These are phyloP conservation scores for Brachystomella parvula DNA, from an alignment of 1,140 invertebrate genomes.

Conservation along the genomic window DNA sequence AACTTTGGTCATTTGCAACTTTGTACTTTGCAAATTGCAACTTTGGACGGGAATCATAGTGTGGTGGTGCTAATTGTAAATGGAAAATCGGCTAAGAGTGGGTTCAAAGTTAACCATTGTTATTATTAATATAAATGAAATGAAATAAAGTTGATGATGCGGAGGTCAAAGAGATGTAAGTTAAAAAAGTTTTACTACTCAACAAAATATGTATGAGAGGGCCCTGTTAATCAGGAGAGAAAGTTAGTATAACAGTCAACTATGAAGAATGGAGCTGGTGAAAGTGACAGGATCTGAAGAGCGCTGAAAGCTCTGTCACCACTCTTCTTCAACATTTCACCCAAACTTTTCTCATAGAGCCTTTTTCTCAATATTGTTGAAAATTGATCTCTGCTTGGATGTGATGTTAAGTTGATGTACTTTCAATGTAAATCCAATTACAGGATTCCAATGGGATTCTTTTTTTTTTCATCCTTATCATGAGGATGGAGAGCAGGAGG, in stretches of 20 bases:
- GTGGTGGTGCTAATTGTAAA: too few species aligned
- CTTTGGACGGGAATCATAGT: too few species aligned
- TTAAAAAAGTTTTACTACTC: not conserved
- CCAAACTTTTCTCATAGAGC: not conserved
- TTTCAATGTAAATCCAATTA: slow-evolving; percentile 12
- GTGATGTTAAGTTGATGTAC: slow-evolving; percentile 4
- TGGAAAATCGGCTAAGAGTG: too few species aligned
- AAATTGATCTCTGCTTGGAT: not conserved
- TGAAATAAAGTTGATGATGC: too few species aligned
- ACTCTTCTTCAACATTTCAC: not conserved
- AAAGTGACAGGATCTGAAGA: slow-evolving; percentile 4
- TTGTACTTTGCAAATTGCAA: too few species aligned
- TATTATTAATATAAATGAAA: too few species aligned
- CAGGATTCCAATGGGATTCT: too few species aligned
- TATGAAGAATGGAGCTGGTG: not conserved
- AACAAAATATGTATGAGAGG: not conserved
- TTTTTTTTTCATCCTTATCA: too few species aligned
- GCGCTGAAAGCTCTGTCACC: not conserved
- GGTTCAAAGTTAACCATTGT: too few species aligned
- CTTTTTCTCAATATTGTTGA: not conserved
- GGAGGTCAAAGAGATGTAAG: too few species aligned
- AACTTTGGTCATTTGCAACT: too few species aligned
- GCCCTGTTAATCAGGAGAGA: not conserved
- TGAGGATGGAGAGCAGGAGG: too few species aligned
- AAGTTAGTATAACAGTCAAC: not conserved